Conservation (phyloP, 2,113 vertebrate species). For the Dolichallabes microphthalmus region DNA sequence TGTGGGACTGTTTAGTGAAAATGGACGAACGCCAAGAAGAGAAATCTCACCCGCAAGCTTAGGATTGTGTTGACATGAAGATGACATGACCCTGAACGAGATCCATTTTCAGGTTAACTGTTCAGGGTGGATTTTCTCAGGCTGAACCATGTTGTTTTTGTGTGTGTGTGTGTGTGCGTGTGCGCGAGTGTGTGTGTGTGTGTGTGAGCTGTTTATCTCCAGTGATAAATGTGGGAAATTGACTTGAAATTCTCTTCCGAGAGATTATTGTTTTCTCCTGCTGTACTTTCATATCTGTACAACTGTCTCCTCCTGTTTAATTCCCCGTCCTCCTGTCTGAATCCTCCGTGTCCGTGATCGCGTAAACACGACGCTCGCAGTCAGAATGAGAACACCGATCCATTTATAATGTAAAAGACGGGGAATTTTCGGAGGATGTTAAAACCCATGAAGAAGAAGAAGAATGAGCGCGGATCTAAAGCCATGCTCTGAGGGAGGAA, state of each 20-base stretch:
- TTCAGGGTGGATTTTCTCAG: not conserved
- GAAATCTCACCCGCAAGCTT: not conserved
- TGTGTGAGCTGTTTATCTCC: not conserved
- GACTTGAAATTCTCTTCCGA: not conserved
- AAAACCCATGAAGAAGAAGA: not conserved
- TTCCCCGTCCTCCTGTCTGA: not conserved
- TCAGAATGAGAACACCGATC: not conserved
- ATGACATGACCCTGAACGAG: not conserved
- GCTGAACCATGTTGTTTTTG: not conserved
- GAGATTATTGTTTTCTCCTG: slow-evolving; percentile 1
- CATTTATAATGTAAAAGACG: not conserved
- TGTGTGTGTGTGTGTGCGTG: no score
- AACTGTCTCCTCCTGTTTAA: not conserved
- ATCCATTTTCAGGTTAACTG: no score
- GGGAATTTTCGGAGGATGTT: not conserved
- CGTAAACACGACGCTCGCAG: not conserved
- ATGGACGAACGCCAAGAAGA: not conserved
- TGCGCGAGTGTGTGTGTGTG: not conserved
- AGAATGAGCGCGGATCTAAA: no score
- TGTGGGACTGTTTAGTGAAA: not conserved
- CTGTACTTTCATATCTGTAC: not conserved
- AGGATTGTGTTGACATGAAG: not conserved
- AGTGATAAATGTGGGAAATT: not conserved
- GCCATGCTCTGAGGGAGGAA: not conserved
- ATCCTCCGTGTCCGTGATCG: not conserved